Conservation (phyloP, 1,140 invertebrate species). For the Brachionus asplanchnoidis region DNA sequence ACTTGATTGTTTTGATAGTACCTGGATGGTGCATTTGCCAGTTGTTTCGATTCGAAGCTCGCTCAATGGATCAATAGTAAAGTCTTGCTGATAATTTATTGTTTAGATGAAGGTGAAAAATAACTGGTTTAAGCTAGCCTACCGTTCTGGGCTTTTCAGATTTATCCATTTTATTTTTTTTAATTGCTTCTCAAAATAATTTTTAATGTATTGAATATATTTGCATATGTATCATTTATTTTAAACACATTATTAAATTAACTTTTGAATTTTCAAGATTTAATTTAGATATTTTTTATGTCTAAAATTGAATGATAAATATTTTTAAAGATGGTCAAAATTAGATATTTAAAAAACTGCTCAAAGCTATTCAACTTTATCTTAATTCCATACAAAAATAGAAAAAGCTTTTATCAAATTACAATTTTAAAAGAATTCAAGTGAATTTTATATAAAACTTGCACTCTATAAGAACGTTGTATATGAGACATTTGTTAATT, state of each 20-base stretch:
- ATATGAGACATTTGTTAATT: no score
- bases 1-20: neutral
- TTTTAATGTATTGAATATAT: neutral
- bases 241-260: neutral
- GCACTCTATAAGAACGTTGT: no score
- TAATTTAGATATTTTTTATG: neutral
- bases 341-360: no score
- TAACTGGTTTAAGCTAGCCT: neutral
- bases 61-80: slow-evolving; percentile 30
- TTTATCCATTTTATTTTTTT: neutral
- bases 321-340: no score
- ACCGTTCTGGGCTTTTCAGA: neutral
- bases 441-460: no score
- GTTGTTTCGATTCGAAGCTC: slow-evolving; percentile 41
- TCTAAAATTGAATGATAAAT: no score
- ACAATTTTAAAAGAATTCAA: no score
- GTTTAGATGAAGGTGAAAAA: neutral
- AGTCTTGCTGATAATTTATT: slow-evolving; percentile 16
- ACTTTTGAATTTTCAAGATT: neutral
- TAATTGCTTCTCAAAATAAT: neutral
- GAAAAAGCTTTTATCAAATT: no score
- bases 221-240: neutral
- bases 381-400: no score
- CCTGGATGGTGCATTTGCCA: neutral
- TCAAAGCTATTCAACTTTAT: no score